Evolutionary conservation across 2,113 vertebrate species (phyloP), one percentile per base, ranked within the genome.

Genomic region (Arvicanthis niloticus): DNA sequence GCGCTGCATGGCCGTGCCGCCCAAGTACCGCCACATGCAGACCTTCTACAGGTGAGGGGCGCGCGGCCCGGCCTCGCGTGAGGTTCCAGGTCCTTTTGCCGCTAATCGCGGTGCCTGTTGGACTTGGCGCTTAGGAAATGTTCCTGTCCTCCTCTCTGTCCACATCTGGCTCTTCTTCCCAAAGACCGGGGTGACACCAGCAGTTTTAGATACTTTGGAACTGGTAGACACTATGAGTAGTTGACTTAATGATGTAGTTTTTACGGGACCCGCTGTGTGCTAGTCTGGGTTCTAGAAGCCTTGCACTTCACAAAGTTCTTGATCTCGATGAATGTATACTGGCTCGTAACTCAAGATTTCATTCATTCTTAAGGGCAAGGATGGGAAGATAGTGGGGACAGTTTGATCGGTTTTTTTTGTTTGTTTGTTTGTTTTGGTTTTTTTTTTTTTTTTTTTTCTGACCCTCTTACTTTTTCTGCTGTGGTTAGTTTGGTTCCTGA

Each of bases 21-120:
- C 97, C 84, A 99, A 99, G 97, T 99, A 99, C 98, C 99, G 99
- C 89, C 98, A 98, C n/a, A 99, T 99, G 99, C 99, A 99, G 98
- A 99, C 99, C 19, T 99, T 99, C 98, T 99, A 99, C 98, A 99
- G 99, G 99, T 99, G 88, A 99, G 99, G 42, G n/a, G 85, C 85
- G 65, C 90, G 4, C 45, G 4, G n/a, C 40, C 4, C 22, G 80
- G 11, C 78, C 58, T 8, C 5, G 4, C 58, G 22, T 42, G 5
- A 68, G 6, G 29, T 40, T 81, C 7, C 62, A 75, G 15, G 77
- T 53, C 78, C 60, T 3, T 26, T 48, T 17, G 75, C 67, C 58
- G 4, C 51, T 16, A 48, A 10, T 7, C 68, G 22, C 51, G 1
- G 68, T 73, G 31, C 60, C 31, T 29, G 48, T 40, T 29, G 70